A percentile compares a stretch with the other conserved stretches of the same genome.
Evolutionary conservation across 2,113 vertebrate genomes (phyloP).

Genomic region (Oreochromis niloticus): DNA sequence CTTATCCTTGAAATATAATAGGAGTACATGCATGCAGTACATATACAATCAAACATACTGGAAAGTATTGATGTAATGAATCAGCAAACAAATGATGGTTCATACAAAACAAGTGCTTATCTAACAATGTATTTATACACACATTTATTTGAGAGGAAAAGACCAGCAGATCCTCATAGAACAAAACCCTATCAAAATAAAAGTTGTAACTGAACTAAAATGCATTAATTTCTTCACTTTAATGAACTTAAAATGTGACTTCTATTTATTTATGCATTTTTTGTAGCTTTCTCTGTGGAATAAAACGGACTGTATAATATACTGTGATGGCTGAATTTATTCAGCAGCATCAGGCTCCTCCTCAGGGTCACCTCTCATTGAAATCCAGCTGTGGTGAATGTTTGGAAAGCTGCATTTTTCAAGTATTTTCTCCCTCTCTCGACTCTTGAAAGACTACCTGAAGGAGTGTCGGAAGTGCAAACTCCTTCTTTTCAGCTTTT

Average conservation of each 20-base stretch:
- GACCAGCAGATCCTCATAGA: conserved; percentile 69
- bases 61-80: not conserved
- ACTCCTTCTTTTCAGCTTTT: conserved; percentile 81
- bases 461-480: conserved; percentile 81
- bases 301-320: not conserved
- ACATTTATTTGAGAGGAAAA: conserved; percentile 47
- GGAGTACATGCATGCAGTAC: conserved; percentile 43
- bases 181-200: conserved; percentile 9
- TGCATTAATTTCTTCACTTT: not conserved
- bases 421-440: conserved; percentile 3
- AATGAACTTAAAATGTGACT: not conserved
- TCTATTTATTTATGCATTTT: not conserved
- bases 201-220: not conserved
- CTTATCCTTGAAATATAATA: conserved; percentile 1
- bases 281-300: not conserved
- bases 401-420: conserved; percentile 14
- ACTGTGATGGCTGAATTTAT: not conserved
- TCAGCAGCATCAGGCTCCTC: not conserved
- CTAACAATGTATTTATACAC: not conserved
- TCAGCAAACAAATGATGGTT: not conserved
- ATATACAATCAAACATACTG: not conserved
- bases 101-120: conserved; percentile 44
- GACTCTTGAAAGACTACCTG: conserved; percentile 53
- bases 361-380: not conserved
- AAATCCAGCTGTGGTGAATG: not conserved